Base-by-base conservation (phyloP, 2,797 vertebrate genomes). In the Ceyx erithaca region DNA sequence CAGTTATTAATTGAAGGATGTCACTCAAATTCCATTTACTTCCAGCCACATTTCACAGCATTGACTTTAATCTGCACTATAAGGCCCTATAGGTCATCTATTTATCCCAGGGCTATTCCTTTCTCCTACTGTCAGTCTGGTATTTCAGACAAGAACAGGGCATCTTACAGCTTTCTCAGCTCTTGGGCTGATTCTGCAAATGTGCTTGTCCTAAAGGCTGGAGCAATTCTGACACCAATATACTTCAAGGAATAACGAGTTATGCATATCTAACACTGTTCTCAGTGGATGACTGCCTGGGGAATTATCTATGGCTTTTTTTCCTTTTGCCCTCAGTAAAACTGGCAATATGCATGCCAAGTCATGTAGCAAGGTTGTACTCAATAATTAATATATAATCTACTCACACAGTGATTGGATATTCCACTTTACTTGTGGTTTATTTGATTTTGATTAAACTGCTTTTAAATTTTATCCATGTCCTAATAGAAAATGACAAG, bases 191-290 rank as follows among this genome's bases (percentile, higher is more conserved):
- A 76, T 58, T 59, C 85, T 67, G 78, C 52, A 94, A 91, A 85
- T 40, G 41, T 61, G 64, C 80, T 87, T 93, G 84, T 86, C 43
- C 68, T 71, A 22, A 75, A 86, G 83, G 70, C 70, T 89, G 73
- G 45, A 89, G 81, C 59, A 80, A 85, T 75, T 52, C 89, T 94
- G 85, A 94, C 85, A 90, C 89, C 0, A 4, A 78, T 92, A 89
- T 87, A 87, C 92, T 93, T 95, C 91, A 93, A 93, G 80, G 87
- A 95, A 84, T 81, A 95, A 94, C 10, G 76, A 83, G 82, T 59
- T 95, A 49, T 76, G 82, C 77, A 89, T 92, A 77, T 72, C 89
- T 89, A 91, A 89, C 43, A 7, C 72, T 55, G 79, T 13, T 91
- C 87, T 75, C 89, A 14, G 70, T 35, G 70, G 80, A 85, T 79